Conservation (phyloP, 2,113 vertebrate species). For the Psammodynastes pulverulentus region DNA sequence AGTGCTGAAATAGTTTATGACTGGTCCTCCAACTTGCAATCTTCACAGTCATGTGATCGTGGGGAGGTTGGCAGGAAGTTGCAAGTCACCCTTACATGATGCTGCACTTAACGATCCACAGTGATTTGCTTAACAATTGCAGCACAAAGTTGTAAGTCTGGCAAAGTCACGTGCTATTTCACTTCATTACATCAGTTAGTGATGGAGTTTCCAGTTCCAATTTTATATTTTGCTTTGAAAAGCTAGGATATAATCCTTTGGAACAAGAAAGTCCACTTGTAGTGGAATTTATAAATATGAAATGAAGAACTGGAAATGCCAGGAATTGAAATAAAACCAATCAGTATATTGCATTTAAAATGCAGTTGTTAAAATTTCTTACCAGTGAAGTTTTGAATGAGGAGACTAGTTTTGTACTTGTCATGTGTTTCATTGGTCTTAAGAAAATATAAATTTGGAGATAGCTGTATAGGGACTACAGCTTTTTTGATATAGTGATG, state of each 20-base stretch:
- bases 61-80: neutral
- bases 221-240: neutral
- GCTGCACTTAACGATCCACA: neutral
- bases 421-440: conserved; percentile 70
- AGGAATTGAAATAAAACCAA: neutral
- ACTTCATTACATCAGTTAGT: neutral
- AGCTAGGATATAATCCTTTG: neutral
- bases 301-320: neutral
- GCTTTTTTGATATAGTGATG: conserved; percentile 87
- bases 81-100: neutral
- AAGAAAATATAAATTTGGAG: conserved; percentile 85
- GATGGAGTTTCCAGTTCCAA: neutral
- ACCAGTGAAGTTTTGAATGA: conserved; percentile 92
- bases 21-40: neutral
- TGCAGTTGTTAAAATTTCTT: conserved; percentile 45
- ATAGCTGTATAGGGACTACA: conserved; percentile 78
- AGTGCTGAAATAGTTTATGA: neutral
- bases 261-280: neutral
- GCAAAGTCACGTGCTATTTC: neutral
- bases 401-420: conserved; percentile 83
- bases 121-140: neutral
- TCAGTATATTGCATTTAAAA: neutral
- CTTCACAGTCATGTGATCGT: neutral
- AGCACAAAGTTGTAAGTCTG: neutral
- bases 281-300: neutral